These are phyloP conservation scores for Steinernema feltiae DNA, from an alignment of 1,140 invertebrate genomes.

Conservation along the genomic window DNA sequence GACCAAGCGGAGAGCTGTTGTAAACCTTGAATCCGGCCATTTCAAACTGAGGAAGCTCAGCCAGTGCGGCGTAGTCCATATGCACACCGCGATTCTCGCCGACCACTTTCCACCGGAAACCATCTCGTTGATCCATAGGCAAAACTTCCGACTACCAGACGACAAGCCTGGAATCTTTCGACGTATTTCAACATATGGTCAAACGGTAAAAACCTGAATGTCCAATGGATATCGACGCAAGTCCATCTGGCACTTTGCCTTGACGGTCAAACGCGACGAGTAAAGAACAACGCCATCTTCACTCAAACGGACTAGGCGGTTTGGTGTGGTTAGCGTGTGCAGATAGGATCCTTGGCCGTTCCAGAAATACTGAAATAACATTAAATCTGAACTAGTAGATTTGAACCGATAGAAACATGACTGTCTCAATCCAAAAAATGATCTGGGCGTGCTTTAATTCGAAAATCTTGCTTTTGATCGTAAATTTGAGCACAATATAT, in stretches of 20 bases:
- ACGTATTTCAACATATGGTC: neutral
- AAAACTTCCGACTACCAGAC: conserved; percentile 87
- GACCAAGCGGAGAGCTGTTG: conserved; percentile 20
- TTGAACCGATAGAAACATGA: too few relatives aligned
- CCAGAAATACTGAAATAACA: conserved; percentile 58
- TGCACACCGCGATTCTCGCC: conserved; percentile 29
- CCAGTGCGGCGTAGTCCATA: conserved; percentile 31
- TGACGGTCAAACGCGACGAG: conserved; percentile 82
- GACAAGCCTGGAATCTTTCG: conserved; percentile 69
- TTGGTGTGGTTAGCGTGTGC: conserved; percentile 59
- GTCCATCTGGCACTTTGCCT: conserved; percentile 92
- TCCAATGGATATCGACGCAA: conserved; percentile 92
- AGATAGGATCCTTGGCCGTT: conserved; percentile 59
- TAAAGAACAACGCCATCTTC: conserved; percentile 81
- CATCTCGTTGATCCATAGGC: conserved; percentile 62
- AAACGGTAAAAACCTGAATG: conserved; percentile 63
- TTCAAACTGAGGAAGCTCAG: conserved; percentile 38
- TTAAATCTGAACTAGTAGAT: too few relatives aligned
- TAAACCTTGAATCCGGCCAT: conserved; percentile 31
- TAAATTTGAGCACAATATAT: too few relatives aligned
- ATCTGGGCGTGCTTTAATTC: too few relatives aligned
- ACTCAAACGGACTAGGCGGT: conserved; percentile 59
- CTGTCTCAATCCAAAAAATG: too few relatives aligned
- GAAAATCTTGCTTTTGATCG: too few relatives aligned
- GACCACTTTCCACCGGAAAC: conserved; percentile 22